Percentiles rank a stretch among this genome's conserved stretches.
Conservation (phyloP, 2,113 vertebrate species). For the Hyla sarda region DNA sequence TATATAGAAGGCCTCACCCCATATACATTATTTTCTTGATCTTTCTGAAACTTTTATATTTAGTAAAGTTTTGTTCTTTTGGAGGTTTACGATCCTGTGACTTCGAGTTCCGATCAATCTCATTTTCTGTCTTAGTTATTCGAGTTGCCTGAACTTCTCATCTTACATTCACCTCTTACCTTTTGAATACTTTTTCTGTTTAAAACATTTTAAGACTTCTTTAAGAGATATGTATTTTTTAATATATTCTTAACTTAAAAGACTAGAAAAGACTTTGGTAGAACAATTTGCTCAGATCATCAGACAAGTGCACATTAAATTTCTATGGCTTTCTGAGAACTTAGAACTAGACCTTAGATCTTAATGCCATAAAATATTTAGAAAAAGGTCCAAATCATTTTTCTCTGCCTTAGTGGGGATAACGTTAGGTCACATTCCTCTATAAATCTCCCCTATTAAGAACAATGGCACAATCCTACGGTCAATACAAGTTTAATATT, state of each 20-base stretch:
- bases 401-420: not conserved
- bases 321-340: not conserved
- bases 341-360: not conserved
- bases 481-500: no score
- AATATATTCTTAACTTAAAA: not conserved
- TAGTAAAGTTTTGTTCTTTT: conserved; percentile 29
- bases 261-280: not conserved
- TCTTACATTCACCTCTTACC: not conserved
- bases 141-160: not conserved
- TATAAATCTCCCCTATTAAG: not conserved
- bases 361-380: not conserved
- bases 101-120: not conserved
- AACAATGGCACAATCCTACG: no score
- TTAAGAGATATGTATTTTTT: not conserved
- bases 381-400: not conserved
- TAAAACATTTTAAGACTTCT: not conserved
- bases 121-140: not conserved
- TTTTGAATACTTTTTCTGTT: conserved; percentile 20
- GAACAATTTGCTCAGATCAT: not conserved
- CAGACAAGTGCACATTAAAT: not conserved
- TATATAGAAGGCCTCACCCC: not conserved
- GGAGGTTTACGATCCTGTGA: not conserved
- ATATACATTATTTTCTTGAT: not conserved
- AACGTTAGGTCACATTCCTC: not conserved
- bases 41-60: not conserved